Conservation (phyloP, 2,113 vertebrate genomes). For the Shinisaurus crocodilurus region DNA sequence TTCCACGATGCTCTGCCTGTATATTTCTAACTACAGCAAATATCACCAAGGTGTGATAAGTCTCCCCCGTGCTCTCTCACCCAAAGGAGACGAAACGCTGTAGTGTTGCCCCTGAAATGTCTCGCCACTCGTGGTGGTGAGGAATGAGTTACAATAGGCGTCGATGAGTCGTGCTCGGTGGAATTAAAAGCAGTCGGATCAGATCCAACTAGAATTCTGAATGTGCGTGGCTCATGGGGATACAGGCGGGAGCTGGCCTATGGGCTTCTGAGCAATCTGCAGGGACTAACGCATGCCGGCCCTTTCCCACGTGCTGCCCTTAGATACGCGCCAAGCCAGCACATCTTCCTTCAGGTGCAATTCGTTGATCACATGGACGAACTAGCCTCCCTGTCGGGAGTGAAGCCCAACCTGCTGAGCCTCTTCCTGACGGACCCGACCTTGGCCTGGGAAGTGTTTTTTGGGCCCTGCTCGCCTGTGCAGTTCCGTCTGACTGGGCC, state of each 20-base stretch:
- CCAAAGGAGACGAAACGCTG: not conserved
- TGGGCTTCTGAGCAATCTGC: not conserved
- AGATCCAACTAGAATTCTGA: not conserved
- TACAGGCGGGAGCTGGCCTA: too few relatives aligned
- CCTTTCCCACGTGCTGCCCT: not conserved
- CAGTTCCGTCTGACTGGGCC: constrained; percentile 74
- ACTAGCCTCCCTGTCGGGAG: constrained; percentile 66
- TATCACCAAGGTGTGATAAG: not conserved
- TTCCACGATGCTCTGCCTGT: not conserved
- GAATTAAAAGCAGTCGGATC: not conserved
- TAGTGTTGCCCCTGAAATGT: not conserved
- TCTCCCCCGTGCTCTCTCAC: not conserved
- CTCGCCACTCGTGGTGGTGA: not conserved
- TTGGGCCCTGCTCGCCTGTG: constrained; percentile 71
- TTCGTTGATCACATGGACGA: constrained; percentile 75
- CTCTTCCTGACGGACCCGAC: constrained; percentile 72
- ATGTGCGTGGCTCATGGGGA: not conserved
- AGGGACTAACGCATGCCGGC: not conserved
- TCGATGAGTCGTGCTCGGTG: not conserved
- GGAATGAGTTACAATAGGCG: not conserved
- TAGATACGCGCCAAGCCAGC: constrained; percentile 24
- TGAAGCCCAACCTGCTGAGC: constrained; percentile 66
- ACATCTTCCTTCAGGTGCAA: constrained; percentile 66
- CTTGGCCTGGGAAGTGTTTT: constrained; percentile 71
- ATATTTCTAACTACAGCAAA: not conserved